Evolutionary conservation across 1,140 invertebrate genomes (phyloP).

Genomic region (Musca domestica): DNA sequence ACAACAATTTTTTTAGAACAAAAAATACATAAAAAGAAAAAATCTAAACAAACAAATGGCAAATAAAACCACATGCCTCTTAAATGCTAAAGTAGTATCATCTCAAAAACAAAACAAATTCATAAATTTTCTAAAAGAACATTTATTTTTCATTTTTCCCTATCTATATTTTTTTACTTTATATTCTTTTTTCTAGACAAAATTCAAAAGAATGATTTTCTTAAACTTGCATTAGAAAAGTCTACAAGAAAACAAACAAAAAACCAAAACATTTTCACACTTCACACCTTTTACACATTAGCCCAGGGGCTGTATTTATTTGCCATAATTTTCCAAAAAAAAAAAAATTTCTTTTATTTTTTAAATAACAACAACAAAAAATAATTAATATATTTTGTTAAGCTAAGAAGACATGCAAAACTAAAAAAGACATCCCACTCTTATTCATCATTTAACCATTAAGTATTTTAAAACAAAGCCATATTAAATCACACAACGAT

Average conservation of each 20-base stretch:
- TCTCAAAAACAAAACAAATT: not conserved
- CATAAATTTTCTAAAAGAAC: not conserved
- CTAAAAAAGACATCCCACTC: too few relatives aligned
- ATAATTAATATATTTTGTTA: too few relatives aligned
- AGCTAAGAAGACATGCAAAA: too few relatives aligned
- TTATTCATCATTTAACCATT: too few relatives aligned
- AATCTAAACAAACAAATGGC: not conserved
- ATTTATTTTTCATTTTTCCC: not conserved
- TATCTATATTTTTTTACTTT: not conserved
- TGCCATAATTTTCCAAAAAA: not conserved
- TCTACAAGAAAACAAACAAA: not conserved
- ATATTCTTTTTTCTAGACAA: conserved; percentile 10
- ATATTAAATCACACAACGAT: too few relatives aligned
- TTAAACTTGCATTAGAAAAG: too few relatives aligned
- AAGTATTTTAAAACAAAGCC: too few relatives aligned
- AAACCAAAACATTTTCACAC: not conserved
- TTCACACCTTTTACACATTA: too few relatives aligned
- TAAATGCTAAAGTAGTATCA: not conserved
- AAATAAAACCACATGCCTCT: conserved; percentile 15
- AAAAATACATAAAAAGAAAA: conserved; percentile 1
- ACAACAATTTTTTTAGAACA: too few relatives aligned
- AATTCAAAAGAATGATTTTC: conserved; percentile 15
- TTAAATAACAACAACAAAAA: not conserved
- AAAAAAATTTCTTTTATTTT: not conserved
- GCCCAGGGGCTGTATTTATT: conserved; percentile 8